Conservation (phyloP, 2,888 invertebrate genomes). For the Galerucella nymphaeae region DNA sequence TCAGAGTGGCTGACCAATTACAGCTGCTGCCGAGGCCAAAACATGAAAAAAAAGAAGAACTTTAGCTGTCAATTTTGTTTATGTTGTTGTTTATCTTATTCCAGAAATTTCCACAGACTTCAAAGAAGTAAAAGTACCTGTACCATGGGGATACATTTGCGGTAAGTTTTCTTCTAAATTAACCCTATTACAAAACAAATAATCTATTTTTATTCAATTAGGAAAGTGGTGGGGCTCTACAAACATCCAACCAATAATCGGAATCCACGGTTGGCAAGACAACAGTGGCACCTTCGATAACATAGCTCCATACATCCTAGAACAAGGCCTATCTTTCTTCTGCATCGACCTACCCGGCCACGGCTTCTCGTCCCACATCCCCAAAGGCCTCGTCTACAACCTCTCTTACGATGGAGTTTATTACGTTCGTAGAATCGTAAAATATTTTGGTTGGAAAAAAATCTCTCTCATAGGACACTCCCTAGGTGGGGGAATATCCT, state of each 20-base stretch:
- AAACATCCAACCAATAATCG: constrained; percentile 78
- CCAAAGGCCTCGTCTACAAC: constrained; percentile 81
- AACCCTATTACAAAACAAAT: neutral
- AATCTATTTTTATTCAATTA: constrained; percentile 14
- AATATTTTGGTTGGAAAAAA: constrained; percentile 80
- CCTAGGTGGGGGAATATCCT: constrained; percentile 81
- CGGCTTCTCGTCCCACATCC: constrained; percentile 79
- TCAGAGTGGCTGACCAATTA: too few species aligned
- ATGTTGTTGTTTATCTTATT: neutral
- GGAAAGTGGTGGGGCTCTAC: constrained; percentile 80
- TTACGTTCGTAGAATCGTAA: constrained; percentile 77
- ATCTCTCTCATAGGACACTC: constrained; percentile 82
- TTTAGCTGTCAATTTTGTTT: too few species aligned
- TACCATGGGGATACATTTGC: constrained; percentile 84
- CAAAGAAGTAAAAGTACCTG: constrained; percentile 79
- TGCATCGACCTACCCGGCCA: constrained; percentile 87
- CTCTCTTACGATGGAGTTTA: constrained; percentile 84
- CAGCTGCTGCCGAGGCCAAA: too few species aligned
- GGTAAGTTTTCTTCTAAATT: constrained; percentile 65
- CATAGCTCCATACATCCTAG: constrained; percentile 76
- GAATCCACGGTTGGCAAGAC: constrained; percentile 91
- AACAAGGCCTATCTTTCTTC: constrained; percentile 73
- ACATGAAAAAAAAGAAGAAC: too few species aligned
- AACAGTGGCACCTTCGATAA: constrained; percentile 84
- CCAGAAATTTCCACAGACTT: constrained; percentile 47